Evolutionary conservation across 2,797 vertebrate genomes (phyloP).

Genomic region (Rachycentron canadum): DNA sequence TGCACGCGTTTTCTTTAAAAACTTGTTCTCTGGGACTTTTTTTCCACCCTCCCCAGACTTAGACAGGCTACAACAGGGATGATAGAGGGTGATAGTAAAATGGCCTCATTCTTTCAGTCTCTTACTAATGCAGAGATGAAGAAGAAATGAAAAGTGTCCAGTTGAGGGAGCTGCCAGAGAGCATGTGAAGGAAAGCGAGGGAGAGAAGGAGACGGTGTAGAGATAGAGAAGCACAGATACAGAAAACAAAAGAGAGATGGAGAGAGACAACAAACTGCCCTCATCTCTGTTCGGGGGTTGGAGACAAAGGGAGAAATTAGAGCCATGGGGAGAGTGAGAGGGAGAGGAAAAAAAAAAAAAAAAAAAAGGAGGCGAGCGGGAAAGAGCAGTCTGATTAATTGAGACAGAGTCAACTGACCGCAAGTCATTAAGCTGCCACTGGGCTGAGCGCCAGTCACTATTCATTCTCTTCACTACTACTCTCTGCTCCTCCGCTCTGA

Average conservation of each 20-base stretch:
- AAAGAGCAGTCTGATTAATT: slow-evolving; percentile 84
- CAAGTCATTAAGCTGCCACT: slow-evolving; percentile 84
- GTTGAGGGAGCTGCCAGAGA: slow-evolving; percentile 38
- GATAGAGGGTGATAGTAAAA: slow-evolving; percentile 60
- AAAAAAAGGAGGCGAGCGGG: slow-evolving; percentile 44
- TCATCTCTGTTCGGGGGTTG: slow-evolving; percentile 38
- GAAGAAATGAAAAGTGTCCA: slow-evolving; percentile 55
- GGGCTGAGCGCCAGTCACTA: slow-evolving; percentile 82
- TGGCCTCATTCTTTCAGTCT: slow-evolving; percentile 75
- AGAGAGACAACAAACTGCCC: slow-evolving; percentile 50
- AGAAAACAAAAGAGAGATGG: slow-evolving; percentile 31
- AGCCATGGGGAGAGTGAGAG: slow-evolving; percentile 51
- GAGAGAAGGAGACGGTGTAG: slow-evolving; percentile 7
- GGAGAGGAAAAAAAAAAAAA: slow-evolving; percentile 20
- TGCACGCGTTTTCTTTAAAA: slow-evolving; percentile 11
- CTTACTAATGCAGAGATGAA: slow-evolving; percentile 45
- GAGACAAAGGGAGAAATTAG: slow-evolving; percentile 58
- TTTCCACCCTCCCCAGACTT: slow-evolving; percentile 13
- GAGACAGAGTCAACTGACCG: slow-evolving; percentile 85
- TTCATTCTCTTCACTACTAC: slow-evolving; percentile 75
- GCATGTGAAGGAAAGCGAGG: slow-evolving; percentile 15
- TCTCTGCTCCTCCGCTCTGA: slow-evolving; percentile 57
- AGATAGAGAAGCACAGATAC: slow-evolving; percentile 29
- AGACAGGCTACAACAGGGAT: slow-evolving; percentile 38
- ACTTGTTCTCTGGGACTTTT: slow-evolving; percentile 41